Percentiles rank a stretch among this genome's conserved stretches.
Conservation (phyloP, 2,113 vertebrate genomes). For the Dipodomys merriami region DNA sequence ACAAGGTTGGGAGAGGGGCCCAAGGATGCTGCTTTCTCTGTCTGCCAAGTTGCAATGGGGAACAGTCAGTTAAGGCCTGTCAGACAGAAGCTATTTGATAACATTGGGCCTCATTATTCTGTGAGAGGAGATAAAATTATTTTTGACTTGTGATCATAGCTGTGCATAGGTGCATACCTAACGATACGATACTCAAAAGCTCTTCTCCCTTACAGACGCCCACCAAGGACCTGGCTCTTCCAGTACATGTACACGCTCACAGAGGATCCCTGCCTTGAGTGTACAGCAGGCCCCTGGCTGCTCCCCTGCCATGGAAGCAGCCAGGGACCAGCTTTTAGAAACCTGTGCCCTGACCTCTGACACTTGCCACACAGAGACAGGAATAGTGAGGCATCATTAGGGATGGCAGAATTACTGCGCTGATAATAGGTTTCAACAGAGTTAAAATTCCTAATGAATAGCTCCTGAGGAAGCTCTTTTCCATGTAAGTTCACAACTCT, state of each 20-base stretch:
- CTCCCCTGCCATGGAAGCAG: not conserved
- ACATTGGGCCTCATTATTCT: not conserved
- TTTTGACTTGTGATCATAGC: not conserved
- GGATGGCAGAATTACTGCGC: too few species aligned
- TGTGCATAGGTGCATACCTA: not conserved
- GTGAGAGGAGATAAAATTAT: not conserved
- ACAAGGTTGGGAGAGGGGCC: rapidly evolving
- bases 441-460: not conserved
- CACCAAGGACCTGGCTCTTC: not conserved
- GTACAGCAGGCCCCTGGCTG: not conserved
- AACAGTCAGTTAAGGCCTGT: not conserved
- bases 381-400: too few species aligned
- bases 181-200: not conserved
- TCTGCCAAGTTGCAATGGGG: not conserved
- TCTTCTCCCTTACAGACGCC: not conserved
- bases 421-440: not conserved
- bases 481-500: not conserved
- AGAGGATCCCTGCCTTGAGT: not conserved
- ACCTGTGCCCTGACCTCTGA: not conserved
- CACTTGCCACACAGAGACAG: not conserved
- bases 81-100: not conserved
- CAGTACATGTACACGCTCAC: not conserved
- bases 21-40: not conserved
- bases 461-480: not conserved
- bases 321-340: not conserved